phyloP scores from a whole-genome alignment of 2,888 invertebrate genomes.

The Leucophenga maculata region DNA sequence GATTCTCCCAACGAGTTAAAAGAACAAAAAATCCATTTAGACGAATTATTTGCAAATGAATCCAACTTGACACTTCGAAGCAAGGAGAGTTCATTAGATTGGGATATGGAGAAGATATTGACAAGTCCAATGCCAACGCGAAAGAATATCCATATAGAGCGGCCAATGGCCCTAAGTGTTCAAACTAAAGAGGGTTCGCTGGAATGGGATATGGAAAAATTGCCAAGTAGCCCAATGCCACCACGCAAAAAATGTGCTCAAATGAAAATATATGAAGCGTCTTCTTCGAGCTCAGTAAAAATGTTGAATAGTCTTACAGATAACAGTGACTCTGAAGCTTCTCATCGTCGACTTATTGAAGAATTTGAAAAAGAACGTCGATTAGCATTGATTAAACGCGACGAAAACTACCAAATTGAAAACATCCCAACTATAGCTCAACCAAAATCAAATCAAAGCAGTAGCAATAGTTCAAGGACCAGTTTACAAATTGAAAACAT shows the following conservation, averaged over 20 bases:
- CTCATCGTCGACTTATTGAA: constrained; percentile 60
- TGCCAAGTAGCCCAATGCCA: constrained; percentile 65
- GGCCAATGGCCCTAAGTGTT: neutral
- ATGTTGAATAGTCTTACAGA: constrained; percentile 55
- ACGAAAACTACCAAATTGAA: constrained; percentile 57
- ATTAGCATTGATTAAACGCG: constrained; percentile 65
- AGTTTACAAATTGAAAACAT: too few species aligned
- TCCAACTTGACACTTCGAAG: constrained; percentile 45
- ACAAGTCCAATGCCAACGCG: constrained; percentile 63
- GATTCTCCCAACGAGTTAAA: too few species aligned
- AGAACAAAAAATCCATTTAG: constrained; percentile 38
- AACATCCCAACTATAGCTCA: constrained; percentile 42
- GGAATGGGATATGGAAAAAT: constrained; percentile 67
- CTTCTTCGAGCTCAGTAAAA: constrained; percentile 53
- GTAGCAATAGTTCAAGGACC: constrained; percentile 45
- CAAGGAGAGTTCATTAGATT: constrained; percentile 56
- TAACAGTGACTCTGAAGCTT: constrained; percentile 44
- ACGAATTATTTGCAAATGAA: constrained; percentile 36
- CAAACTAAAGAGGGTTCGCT: constrained; percentile 51
- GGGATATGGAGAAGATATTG: constrained; percentile 59
- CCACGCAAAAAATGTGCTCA: constrained; percentile 42
- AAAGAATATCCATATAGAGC: constrained; percentile 37
- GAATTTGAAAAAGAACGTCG: constrained; percentile 68
- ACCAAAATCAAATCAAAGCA: constrained; percentile 47
- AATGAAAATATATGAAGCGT: constrained; percentile 40